Base-by-base conservation (phyloP, 2,888 invertebrate genomes). In the Drosophila emarginata region DNA sequence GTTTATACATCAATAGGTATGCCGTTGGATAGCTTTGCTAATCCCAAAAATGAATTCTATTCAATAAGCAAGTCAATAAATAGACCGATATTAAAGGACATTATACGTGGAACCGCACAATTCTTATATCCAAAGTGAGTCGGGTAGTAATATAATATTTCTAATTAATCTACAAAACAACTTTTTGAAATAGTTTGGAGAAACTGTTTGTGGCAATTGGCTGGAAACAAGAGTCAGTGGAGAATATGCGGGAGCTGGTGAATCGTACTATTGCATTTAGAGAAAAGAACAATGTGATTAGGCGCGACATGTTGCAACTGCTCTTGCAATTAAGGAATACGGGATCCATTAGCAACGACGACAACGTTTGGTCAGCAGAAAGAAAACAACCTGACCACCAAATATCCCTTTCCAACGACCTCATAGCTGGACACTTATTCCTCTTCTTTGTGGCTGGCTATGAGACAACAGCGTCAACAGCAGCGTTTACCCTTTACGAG, bases 391-490 rank as follows among this genome's bases (percentile, higher is more conserved):
- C 53, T 0, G 57, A 74, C 2, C 58, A 50, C 7, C 37, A 75
- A 0, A 88, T 88, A 64, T 73, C 87, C n/a, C 74, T 92, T 71
- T 80, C 90, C 0, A 87, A 89, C 15, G 91, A 92, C 54, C 70
- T 79, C 54, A 88, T 91, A 69, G 90, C 91, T 1, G 91, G 92
- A 0, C 92, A 93, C 40, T 77, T 91, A 5, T 91, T 92, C 39
- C 67, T 93, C 1, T 93, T 93, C 76, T 92, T 92, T 71, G 64
- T 91, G 2, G 93, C 92, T 32, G 93, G 93, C 2, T 92, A 90
- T 62, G 93, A 93, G 74, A 92, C 93, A 0, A 90, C 92, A 1
- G 91, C 93, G 0, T 88, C 92, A 1, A 84, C 92, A 0, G 74
- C 91, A 2, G 89, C 92, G 2, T 93, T 91, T 57, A 90, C 91